Evolutionary conservation across 2,888 invertebrate genomes (phyloP).

Genomic region (Proisotoma minuta): DNA sequence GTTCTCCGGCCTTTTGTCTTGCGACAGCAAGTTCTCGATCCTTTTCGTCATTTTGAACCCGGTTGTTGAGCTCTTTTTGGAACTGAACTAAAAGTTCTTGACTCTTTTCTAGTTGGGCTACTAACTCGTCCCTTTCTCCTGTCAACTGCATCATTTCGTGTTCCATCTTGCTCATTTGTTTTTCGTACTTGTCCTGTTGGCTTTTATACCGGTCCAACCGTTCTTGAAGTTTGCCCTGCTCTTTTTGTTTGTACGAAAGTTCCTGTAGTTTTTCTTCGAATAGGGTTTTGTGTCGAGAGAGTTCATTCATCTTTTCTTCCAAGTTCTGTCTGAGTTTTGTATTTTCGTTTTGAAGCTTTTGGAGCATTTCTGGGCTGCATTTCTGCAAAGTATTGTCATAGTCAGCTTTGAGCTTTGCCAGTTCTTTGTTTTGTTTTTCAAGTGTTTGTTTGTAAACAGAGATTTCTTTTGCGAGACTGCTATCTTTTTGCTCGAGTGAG

Average conservation of each 20-base stretch:
- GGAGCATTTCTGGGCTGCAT: conserved; percentile 13
- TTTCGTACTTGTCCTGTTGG: conserved; percentile 75
- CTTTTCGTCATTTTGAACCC: conserved; percentile 53
- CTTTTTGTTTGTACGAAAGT: conserved; percentile 64
- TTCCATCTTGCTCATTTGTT: conserved; percentile 77
- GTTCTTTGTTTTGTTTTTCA: background rate
- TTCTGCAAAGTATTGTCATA: background rate
- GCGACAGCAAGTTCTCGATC: conserved; percentile 60
- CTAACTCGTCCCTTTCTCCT: conserved; percentile 76
- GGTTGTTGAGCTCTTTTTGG: conserved; percentile 82
- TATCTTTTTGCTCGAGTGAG: background rate
- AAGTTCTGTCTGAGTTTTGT: conserved; percentile 55
- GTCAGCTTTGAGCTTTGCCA: background rate
- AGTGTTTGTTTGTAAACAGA: background rate
- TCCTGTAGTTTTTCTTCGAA: conserved; percentile 61
- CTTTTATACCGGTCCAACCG: conserved; percentile 73
- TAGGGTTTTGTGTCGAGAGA: conserved; percentile 55
- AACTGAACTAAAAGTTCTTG: conserved; percentile 89
- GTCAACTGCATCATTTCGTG: conserved; percentile 79
- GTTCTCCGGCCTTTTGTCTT: conserved; percentile 59
- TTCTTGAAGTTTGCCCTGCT: conserved; percentile 71
- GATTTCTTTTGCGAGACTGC: background rate
- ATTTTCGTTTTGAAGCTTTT: conserved; percentile 28
- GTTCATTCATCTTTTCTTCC: conserved; percentile 66
- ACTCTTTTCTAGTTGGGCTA: conserved; percentile 83